These are phyloP conservation scores for Laterallus jamaicensis DNA, from an alignment of 2,113 vertebrate genomes.

Conservation along the genomic window DNA sequence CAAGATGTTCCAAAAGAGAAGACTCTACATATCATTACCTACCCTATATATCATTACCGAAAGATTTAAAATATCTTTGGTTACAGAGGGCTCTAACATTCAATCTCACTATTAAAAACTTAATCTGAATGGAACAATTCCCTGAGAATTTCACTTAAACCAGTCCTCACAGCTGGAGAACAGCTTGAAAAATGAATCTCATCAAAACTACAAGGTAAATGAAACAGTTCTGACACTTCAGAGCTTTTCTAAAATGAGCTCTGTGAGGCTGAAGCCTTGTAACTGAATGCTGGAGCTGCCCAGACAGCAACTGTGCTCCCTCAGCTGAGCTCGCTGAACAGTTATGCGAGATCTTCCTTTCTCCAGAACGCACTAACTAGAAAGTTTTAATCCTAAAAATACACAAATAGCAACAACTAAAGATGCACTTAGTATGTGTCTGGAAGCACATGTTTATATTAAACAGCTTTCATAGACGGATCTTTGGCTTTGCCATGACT, in stretches of 20 bases:
- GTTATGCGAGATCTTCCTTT: neutral
- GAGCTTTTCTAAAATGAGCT: neutral
- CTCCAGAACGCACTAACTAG: neutral
- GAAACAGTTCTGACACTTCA: neutral
- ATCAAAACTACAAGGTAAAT: constrained; percentile 7
- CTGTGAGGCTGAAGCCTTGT: neutral
- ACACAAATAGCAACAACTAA: neutral
- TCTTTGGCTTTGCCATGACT: neutral
- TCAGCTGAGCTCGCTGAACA: neutral
- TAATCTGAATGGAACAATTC: neutral
- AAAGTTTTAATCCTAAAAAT: constrained; percentile 6
- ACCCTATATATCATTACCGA: neutral
- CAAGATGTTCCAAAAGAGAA: neutral
- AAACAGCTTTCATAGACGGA: neutral
- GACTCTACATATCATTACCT: neutral
- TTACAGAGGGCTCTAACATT: neutral
- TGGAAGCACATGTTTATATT: neutral
- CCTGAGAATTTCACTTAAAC: neutral
- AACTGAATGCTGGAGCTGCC: neutral
- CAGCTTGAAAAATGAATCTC: neutral
- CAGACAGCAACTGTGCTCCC: neutral
- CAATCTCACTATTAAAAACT: neutral
- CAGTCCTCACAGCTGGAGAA: neutral
- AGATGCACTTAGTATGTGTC: neutral
- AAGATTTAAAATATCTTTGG: neutral